A percentile compares a stretch with the other conserved stretches of the same genome.
phyloP scores from a whole-genome alignment of 2,888 invertebrate species.

The Steromphala cineraria region DNA sequence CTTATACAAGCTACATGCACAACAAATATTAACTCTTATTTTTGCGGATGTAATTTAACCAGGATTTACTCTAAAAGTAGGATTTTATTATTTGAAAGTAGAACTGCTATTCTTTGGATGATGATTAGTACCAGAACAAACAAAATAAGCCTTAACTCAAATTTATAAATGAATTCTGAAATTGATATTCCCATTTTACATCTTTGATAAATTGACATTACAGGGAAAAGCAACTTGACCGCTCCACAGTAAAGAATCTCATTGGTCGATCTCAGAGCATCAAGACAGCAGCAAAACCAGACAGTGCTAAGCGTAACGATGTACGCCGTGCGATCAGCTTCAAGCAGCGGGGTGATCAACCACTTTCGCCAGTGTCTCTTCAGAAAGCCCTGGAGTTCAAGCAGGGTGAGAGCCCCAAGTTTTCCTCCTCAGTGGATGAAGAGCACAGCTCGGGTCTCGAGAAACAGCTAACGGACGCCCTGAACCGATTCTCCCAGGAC shows the following conservation, averaged over 20 bases:
- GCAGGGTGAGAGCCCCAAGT: slow-evolving; percentile 52
- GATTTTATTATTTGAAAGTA: no score
- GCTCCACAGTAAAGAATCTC: slow-evolving; percentile 61
- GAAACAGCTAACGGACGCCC: neutral
- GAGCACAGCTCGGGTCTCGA: slow-evolving; percentile 19
- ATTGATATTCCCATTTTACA: neutral
- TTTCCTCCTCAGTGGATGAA: slow-evolving; percentile 33
- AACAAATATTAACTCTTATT: no score
- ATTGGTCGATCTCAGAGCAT: slow-evolving; percentile 65
- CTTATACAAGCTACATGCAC: neutral
- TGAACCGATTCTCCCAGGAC: neutral
- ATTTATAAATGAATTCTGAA: no score
- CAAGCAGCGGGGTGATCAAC: slow-evolving; percentile 47
- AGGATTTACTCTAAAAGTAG: no score
- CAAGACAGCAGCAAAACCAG: slow-evolving; percentile 52
- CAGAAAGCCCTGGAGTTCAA: slow-evolving; percentile 64
- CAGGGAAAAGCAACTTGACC: slow-evolving; percentile 51
- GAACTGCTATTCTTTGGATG: no score
- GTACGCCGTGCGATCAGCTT: slow-evolving; percentile 65
- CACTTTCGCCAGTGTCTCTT: slow-evolving; percentile 49
- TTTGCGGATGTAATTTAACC: no score
- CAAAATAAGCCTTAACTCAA: no score
- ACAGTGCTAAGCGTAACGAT: slow-evolving; percentile 40
- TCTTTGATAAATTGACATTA: neutral
- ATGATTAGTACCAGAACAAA: no score